Conservation (phyloP, 1,140 invertebrate genomes). For the Littorina saxatilis region DNA sequence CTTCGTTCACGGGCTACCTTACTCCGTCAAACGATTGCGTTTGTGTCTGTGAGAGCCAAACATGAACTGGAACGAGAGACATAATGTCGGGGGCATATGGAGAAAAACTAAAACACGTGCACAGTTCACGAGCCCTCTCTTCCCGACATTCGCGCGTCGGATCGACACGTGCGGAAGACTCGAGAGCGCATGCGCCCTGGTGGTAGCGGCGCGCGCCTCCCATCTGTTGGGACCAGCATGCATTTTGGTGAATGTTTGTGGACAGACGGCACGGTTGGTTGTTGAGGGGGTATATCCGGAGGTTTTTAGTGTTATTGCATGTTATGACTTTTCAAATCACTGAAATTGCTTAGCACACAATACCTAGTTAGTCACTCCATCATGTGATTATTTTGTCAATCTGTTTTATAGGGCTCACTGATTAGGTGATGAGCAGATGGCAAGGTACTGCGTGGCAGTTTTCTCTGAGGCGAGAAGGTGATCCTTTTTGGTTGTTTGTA, state of each 20-base stretch:
- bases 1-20: too few species aligned
- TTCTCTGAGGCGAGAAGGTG: too few species aligned
- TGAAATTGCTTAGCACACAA: too few species aligned
- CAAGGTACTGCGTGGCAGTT: too few species aligned
- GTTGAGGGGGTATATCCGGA: background rate
- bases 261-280: background rate
- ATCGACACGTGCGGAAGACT: slow-evolving; percentile 3
- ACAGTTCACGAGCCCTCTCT: slow-evolving; percentile 7
- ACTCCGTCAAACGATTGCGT: too few species aligned
- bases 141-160: background rate
- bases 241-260: background rate
- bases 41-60: background rate
- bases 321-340: too few species aligned
- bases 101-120: slow-evolving; percentile 18
- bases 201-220: slow-evolving; percentile 16
- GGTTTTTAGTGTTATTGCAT: too few species aligned
- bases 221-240: slow-evolving; percentile 28
- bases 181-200: background rate
- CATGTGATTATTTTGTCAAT: too few species aligned
- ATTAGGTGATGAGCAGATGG: too few species aligned
- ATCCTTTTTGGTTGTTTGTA: too few species aligned
- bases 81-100: slow-evolving; percentile 22
- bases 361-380: too few species aligned
- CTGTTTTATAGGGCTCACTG: too few species aligned
- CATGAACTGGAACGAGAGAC: background rate